phyloP scores from a whole-genome alignment of 1,140 invertebrate genomes.

The Doryteuthis pealeii region DNA sequence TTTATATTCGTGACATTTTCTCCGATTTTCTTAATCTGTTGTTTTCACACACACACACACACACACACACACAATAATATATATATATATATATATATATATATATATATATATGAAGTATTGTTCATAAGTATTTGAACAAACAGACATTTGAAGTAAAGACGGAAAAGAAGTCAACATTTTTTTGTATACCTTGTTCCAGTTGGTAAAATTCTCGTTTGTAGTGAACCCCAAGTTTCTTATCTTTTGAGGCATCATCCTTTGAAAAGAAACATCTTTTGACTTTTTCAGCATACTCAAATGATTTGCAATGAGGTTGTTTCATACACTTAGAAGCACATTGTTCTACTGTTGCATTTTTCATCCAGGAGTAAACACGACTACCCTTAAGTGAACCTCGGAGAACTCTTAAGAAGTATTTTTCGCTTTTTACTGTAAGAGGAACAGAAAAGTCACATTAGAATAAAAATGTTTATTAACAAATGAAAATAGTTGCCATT shows the following conservation, averaged over 20 bases:
- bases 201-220: background rate
- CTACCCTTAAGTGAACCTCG: background rate
- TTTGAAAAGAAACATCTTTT: background rate
- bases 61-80: too few species aligned
- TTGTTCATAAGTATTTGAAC: background rate
- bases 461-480: background rate
- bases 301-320: background rate
- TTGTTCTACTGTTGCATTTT: background rate
- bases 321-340: background rate
- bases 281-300: background rate
- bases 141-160: background rate
- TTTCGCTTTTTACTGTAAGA: background rate
- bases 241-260: background rate
- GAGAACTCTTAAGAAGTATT: background rate
- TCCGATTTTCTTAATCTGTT: too few species aligned
- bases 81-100: constrained; percentile 6
- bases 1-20: too few species aligned
- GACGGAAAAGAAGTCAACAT: background rate
- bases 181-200: background rate
- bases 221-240: background rate
- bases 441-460: background rate
- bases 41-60: too few species aligned
- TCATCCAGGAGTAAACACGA: background rate
- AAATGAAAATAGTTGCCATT: too few species aligned
- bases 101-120: background rate